These are phyloP conservation scores for Ethmia dodecea DNA, from an alignment of 2,888 invertebrate genomes.

Conservation along the genomic window DNA sequence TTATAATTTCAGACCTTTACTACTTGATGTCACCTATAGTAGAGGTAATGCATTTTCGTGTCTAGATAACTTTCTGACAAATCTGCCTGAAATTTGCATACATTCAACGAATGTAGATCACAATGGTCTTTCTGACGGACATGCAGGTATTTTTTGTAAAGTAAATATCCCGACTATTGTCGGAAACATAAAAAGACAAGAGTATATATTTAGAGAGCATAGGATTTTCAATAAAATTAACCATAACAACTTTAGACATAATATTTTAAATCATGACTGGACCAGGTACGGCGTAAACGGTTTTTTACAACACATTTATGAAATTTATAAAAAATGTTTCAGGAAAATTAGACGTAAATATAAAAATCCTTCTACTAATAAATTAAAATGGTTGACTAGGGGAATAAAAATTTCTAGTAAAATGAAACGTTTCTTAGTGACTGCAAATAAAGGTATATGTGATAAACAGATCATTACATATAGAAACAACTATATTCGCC, in stretches of 20 bases:
- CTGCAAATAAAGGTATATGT: background rate
- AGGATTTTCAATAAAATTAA: background rate
- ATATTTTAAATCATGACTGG: background rate
- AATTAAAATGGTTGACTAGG: conserved; percentile 2
- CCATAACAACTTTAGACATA: background rate
- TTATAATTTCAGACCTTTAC: conserved; percentile 6
- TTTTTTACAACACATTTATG: background rate
- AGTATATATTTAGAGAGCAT: background rate
- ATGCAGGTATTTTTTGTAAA: conserved; percentile 1
- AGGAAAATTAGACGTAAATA: background rate
- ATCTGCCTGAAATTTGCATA: background rate
- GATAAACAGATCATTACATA: background rate
- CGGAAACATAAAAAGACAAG: background rate
- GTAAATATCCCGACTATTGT: too few species aligned
- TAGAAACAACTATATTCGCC: background rate
- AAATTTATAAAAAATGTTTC: background rate
- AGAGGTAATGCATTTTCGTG: conserved; percentile 1
- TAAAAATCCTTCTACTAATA: background rate
- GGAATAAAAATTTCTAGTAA: conserved; percentile 4
- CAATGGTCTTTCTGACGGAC: conserved; percentile 10
- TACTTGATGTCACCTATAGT: conserved; percentile 2
- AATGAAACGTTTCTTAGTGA: conserved; percentile 3
- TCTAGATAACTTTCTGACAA: conserved; percentile 9
- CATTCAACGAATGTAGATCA: background rate
- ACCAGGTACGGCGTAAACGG: background rate